Percentiles rank a stretch among this genome's conserved stretches.
Evolutionary conservation across 2,113 vertebrate genomes (phyloP).

Genomic region (Tiliqua scincoides): DNA sequence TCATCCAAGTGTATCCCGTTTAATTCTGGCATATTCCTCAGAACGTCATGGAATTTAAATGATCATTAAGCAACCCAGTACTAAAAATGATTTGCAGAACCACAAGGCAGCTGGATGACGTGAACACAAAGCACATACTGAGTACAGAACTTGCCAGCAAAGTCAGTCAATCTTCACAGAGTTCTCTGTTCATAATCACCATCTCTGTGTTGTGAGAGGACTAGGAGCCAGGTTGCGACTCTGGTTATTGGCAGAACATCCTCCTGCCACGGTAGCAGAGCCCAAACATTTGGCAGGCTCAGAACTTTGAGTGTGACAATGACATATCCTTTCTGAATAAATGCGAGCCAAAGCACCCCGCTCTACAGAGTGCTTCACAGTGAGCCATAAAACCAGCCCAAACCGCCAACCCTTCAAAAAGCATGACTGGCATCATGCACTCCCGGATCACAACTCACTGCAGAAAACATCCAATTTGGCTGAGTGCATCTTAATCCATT

Average conservation of each 20-base stretch:
- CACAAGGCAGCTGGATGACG: fast-evolving
- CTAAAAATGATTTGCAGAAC: not conserved
- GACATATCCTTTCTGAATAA: conserved; percentile 5
- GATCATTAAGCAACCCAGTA: not conserved
- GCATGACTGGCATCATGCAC: fast-evolving
- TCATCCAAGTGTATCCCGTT: not conserved
- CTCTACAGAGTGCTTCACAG: not conserved
- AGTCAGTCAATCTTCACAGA: not conserved
- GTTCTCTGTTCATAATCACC: fast-evolving
- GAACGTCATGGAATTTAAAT: fast-evolving
- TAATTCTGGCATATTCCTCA: not conserved
- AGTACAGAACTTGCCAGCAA: not conserved
- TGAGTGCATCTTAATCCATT: conserved; percentile 52
- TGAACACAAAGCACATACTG: not conserved
- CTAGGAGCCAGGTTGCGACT: not conserved
- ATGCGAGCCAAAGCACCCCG: not conserved
- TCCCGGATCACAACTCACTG: conserved; percentile 23
- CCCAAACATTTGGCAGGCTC: not conserved
- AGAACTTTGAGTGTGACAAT: not conserved
- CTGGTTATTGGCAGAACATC: conserved; percentile 24
- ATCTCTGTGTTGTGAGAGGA: fast-evolving
- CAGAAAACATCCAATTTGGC: conserved; percentile 40
- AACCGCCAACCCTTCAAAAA: not conserved
- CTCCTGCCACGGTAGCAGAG: not conserved
- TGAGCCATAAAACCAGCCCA: not conserved